Evolutionary conservation across 2,113 vertebrate species (phyloP).

Genomic region (Siphamia tubifer): DNA sequence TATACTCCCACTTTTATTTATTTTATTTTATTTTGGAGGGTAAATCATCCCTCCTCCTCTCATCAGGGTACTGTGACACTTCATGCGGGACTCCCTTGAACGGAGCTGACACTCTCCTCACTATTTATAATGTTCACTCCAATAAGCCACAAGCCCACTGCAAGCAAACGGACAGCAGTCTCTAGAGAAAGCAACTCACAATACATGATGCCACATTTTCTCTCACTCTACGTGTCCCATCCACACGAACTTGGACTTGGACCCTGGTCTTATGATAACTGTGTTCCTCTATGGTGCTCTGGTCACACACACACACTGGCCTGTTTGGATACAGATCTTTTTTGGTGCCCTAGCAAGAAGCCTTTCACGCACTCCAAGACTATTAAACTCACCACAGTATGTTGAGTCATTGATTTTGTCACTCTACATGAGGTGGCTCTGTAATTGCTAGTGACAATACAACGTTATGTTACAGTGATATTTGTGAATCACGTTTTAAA

Average conservation of each 20-base stretch:
- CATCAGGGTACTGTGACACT: constrained; percentile 38
- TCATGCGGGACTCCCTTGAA: constrained; percentile 51
- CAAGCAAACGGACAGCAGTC: constrained; percentile 47
- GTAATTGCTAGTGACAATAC: constrained; percentile 66
- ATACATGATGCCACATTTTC: constrained; percentile 44
- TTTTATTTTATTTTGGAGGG: no score
- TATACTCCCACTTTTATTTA: not conserved
- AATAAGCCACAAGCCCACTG: constrained; percentile 43
- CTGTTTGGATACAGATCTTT: constrained; percentile 60
- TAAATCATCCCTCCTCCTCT: constrained; percentile 39
- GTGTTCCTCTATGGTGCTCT: constrained; percentile 21
- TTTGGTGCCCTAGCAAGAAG: constrained; percentile 54
- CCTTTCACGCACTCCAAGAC: constrained; percentile 47
- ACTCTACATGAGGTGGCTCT: constrained; percentile 53
- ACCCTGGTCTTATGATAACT: constrained; percentile 31
- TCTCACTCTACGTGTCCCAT: constrained; percentile 25
- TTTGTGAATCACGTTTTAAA: constrained; percentile 21
- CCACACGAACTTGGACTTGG: constrained; percentile 32
- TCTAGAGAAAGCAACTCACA: constrained; percentile 48
- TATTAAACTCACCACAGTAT: constrained; percentile 56
- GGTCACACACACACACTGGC: constrained; percentile 10
- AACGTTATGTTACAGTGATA: constrained; percentile 21
- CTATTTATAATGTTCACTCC: constrained; percentile 62
- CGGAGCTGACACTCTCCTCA: constrained; percentile 48
- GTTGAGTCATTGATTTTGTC: constrained; percentile 75